Base-by-base conservation (phyloP, 1,140 invertebrate species). In the Meloidogyne chitwoodi region DNA sequence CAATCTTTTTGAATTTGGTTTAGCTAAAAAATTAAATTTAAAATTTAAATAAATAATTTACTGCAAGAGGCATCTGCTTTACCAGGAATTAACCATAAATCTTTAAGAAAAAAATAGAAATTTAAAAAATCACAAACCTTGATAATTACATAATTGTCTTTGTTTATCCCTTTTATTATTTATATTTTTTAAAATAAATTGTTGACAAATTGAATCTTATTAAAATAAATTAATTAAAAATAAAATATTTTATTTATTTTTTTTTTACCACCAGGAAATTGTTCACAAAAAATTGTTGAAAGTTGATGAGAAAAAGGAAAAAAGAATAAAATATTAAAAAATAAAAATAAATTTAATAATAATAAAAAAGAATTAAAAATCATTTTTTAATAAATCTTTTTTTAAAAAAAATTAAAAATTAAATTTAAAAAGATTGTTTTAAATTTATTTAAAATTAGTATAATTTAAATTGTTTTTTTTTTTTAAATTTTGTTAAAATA, bases 31-130 rank as follows among this genome's bases (percentile, higher is more conserved):
- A 19, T 66, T 34, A 63, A 27, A 48, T 19, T 41, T 44, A 11
- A 27, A n/a, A 4, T 27, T 11, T 27, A 5, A 38, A 14, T 6
- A 22, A 29, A 3, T 10, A n/a, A 48, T 84, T 74, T 75, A 86
- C 85, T 86, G 74, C 85, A 86, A 24, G 80, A 86, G 31, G 85
- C 77, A 78, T 86, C 85, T 6, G 85, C 84, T 24, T 78, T 68
- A 34, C 85, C 85, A 5, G 85, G 85, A 34, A 86, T 87, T 62
- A 86, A 76, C 84, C 85, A 86, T 27, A 86, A 80, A 74, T 86
- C 85, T 68, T 16, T 14, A 12, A 22, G 22, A 24, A 14, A 48
- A 73, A 56, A 38, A 38, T 6, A 8, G 10, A 10, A 8, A 4
- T 38, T 38, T n/a, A n/a, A n/a, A n/a, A n/a, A n/a, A n/a, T n/a